Base-by-base conservation (phyloP, 2,113 vertebrate species). In the Epinephelus lanceolatus region DNA sequence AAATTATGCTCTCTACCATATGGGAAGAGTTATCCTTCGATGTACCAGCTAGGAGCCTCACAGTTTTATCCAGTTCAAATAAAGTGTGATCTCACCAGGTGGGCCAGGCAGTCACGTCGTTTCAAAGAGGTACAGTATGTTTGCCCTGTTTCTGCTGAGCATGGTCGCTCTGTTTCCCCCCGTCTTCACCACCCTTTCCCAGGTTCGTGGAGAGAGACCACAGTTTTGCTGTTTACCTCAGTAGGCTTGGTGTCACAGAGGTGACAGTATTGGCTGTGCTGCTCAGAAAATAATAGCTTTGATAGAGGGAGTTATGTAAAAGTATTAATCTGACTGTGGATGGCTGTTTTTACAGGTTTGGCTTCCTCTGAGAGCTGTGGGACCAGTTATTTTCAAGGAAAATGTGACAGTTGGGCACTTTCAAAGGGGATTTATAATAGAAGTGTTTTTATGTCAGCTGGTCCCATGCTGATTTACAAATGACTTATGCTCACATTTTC, bases 211-310 rank as follows among this genome's bases (percentile, higher is more conserved):
- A 72, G 53, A 60, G 40, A 78, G 61, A 86, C 49, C 59, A 77
- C 55, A 72, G 57, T 74, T 81, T 83, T 89, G 47, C 78, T 72
- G 67, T 85, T 88, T 85, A 83, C 73, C 83, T 80, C 68, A 90
- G 77, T 60, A 45, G 86, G 71, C 47, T 33, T 47, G 15, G 18
- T 37, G 45, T 53, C 45, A 30, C 19, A 21, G 30, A 55, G 67
- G 52, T 52, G 30, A 69, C 67, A n/a, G 37, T 53, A 77, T 27
- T 85, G 49, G 57, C 53, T 72, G 27, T 11, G 21, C 57, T 53
- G 61, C 49, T 62, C 55, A 72, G 80, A 82, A 81, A 89, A 86
- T 77, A 82, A 78, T 55, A 80, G 55, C 47, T 86, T 79, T 77
- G 76, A 88, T 75, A 47, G 56, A 66, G 23, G 59, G 76, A 80